Evolutionary conservation across 2,888 invertebrate genomes (phyloP).

Genomic region (Yponomeuta plumbellus): DNA sequence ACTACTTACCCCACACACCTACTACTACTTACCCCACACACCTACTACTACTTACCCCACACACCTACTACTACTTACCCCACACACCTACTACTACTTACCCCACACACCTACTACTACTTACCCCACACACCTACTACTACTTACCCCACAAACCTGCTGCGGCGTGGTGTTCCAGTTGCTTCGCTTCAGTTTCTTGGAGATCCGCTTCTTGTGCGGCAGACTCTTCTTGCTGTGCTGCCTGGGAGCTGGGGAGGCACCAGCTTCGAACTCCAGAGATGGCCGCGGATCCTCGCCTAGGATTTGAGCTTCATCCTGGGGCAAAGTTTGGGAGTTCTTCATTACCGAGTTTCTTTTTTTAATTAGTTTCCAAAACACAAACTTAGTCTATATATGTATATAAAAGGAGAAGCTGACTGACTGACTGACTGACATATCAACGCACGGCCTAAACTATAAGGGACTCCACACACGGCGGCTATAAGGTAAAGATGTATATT

Average conservation of each 20-base stretch:
- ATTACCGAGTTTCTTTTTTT: too few species aligned
- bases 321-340: neutral
- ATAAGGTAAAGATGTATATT: too few species aligned
- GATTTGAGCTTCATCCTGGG: slow-evolving; percentile 40
- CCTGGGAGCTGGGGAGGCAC: slow-evolving; percentile 43
- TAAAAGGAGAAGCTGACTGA: too few species aligned
- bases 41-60: slow-evolving; percentile 49
- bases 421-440: too few species aligned
- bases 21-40: slow-evolving; percentile 41
- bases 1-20: slow-evolving; percentile 43
- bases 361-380: too few species aligned
- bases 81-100: slow-evolving; percentile 54
- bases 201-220: slow-evolving; percentile 91
- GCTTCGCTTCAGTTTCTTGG: slow-evolving; percentile 78
- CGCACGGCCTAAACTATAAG: too few species aligned
- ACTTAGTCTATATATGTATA: too few species aligned
- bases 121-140: slow-evolving; percentile 47
- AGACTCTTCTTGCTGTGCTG: slow-evolving; percentile 79
- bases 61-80: slow-evolving; percentile 53
- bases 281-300: slow-evolving; percentile 42
- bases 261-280: slow-evolving; percentile 41
- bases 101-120: slow-evolving; percentile 48
- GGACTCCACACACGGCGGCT: too few species aligned
- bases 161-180: slow-evolving; percentile 55
- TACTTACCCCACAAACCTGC: slow-evolving; percentile 41